Conservation (phyloP, 2,113 vertebrate species). For the Desmodus rotundus region DNA sequence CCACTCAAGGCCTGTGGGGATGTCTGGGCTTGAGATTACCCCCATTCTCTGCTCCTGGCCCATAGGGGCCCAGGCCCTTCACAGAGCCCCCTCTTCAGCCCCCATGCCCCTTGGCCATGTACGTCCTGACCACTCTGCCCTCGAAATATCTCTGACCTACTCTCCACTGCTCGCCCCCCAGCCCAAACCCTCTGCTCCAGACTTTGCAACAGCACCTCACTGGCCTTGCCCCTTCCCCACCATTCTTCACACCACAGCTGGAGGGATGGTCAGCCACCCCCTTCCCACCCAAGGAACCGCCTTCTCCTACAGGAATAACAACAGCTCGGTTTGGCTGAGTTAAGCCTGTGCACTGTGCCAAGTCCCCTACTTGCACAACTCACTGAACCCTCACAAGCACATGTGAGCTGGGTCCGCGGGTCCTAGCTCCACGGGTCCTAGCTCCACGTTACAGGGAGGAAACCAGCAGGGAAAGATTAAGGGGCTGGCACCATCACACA, state of each 20-base stretch:
- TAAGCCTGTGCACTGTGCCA: not conserved
- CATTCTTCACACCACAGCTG: not conserved
- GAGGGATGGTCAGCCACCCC: not conserved
- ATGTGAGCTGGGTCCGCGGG: not conserved
- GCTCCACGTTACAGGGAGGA: not conserved
- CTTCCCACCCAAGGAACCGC: too few species aligned
- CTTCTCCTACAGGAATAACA: not conserved
- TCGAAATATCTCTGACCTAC: not conserved
- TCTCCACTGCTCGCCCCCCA: not conserved
- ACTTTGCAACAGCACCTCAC: not conserved
- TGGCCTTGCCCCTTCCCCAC: not conserved
- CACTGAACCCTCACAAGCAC: not conserved
- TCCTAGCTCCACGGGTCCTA: not conserved
- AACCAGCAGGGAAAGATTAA: not conserved
- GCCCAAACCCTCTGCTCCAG: not conserved
- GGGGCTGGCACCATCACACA: not conserved
- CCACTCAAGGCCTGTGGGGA: not conserved
- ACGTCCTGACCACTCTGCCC: not conserved
- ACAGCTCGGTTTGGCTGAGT: not conserved
- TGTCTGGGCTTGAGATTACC: not conserved
- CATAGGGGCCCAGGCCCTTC: not conserved
- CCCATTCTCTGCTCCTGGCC: not conserved
- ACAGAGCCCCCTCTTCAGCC: fast-evolving
- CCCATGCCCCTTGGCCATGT: not conserved
- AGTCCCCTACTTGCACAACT: not conserved